These are phyloP conservation scores for Drosophila elegans DNA, from an alignment of 1,140 invertebrate species.

Conservation along the genomic window DNA sequence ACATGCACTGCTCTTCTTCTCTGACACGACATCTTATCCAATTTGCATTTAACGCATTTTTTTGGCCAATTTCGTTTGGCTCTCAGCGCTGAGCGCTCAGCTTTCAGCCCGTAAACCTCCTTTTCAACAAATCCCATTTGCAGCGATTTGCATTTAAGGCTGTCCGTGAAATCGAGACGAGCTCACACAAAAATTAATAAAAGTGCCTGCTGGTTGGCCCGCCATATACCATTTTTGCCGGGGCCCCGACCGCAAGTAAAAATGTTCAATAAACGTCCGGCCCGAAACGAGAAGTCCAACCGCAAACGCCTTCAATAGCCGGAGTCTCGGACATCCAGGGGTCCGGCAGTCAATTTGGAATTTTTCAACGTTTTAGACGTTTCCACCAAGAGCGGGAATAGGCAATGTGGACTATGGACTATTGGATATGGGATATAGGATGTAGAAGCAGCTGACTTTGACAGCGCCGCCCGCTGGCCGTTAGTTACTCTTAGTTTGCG, in stretches of 20 bases:
- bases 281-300: slow-evolving; percentile 45
- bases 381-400: slow-evolving; percentile 5
- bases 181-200: slow-evolving; percentile 71
- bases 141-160: slow-evolving; percentile 76
- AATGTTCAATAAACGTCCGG: slow-evolving; percentile 81
- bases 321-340: slow-evolving; percentile 25
- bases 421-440: slow-evolving; percentile 17
- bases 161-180: slow-evolving; percentile 74
- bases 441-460: slow-evolving; percentile 64
- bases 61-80: slow-evolving; percentile 59
- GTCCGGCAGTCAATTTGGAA: slow-evolving; percentile 70
- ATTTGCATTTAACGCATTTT: slow-evolving; percentile 82
- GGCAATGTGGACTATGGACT: background rate
- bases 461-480: slow-evolving; percentile 60
- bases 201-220: slow-evolving; percentile 24
- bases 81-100: background rate
- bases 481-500: slow-evolving; percentile 78
- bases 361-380: slow-evolving; percentile 60
- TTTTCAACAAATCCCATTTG: slow-evolving; percentile 69
- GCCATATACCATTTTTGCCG: slow-evolving; percentile 25
- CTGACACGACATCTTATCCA: slow-evolving; percentile 71
- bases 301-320: slow-evolving; percentile 74
- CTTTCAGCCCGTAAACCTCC: slow-evolving; percentile 16
- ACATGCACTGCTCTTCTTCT: slow-evolving; percentile 20
- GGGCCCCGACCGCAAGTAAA: slow-evolving; percentile 67